phyloP scores from a whole-genome alignment of 2,888 invertebrate genomes.

The Dynastes tityus region DNA sequence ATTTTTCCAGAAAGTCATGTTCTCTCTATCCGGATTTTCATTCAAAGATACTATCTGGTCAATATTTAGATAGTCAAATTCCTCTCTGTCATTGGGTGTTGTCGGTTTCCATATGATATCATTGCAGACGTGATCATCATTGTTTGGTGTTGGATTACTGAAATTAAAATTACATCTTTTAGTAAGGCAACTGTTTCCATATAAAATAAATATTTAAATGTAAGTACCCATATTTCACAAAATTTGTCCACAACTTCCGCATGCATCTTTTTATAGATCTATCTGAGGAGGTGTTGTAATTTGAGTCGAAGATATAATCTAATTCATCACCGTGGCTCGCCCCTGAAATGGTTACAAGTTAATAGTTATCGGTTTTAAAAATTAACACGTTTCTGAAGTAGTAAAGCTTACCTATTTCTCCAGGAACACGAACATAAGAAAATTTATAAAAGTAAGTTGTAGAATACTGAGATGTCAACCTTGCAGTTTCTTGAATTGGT shows the following conservation, averaged over 20 bases:
- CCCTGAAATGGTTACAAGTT: conserved; percentile 43
- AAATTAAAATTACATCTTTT: background rate
- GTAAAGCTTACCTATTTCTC: conserved; percentile 2
- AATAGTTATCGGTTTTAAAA: background rate
- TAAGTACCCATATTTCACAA: conserved; percentile 57
- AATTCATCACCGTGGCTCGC: conserved; percentile 57
- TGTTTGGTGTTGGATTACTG: background rate
- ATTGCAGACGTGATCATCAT: background rate
- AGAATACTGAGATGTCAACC: conserved; percentile 49
- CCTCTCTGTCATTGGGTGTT: background rate
- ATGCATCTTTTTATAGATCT: conserved; percentile 64
- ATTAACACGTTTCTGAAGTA: too few relatives aligned
- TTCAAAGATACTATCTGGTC: conserved; percentile 24
- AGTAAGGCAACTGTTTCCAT: too few relatives aligned
- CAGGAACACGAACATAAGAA: conserved; percentile 53
- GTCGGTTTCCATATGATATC: background rate
- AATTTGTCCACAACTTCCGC: conserved; percentile 57
- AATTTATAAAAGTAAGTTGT: conserved; percentile 56
- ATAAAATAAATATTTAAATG: background rate
- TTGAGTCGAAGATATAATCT: conserved; percentile 62
- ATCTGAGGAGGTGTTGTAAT: conserved; percentile 19
- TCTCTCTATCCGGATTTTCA: conserved; percentile 54
- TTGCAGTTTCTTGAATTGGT: conserved; percentile 54
- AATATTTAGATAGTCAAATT: background rate
- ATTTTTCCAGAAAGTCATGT: conserved; percentile 61